Evolutionary conservation across 2,113 vertebrate species (phyloP).

Genomic region (Thryonomys swinderianus): DNA sequence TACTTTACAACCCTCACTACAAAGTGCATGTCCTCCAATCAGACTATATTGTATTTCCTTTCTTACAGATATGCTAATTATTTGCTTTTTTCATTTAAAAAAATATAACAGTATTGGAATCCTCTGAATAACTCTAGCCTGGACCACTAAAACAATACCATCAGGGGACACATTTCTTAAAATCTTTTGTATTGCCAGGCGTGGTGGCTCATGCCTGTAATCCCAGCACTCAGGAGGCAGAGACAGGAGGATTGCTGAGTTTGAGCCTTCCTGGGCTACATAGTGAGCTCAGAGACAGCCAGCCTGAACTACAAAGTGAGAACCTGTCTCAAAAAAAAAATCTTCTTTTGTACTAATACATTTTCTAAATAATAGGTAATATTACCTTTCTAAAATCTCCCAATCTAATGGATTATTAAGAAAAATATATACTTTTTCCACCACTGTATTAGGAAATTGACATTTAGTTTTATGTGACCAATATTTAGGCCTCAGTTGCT

Average conservation of each 20-base stretch:
- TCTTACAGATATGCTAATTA: not conserved
- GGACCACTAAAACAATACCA: accelerated
- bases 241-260: too few species aligned
- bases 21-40: not conserved
- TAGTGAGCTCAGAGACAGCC: too few species aligned
- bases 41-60: not conserved
- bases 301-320: too few species aligned
- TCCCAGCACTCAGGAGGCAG: too few species aligned
- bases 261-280: too few species aligned
- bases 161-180: not conserved
- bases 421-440: not conserved
- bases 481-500: not conserved
- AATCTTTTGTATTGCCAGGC: too few species aligned
- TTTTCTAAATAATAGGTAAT: not conserved
- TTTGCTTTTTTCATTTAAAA: not conserved
- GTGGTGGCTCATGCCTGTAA: too few species aligned
- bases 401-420: not conserved
- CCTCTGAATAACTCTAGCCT: not conserved
- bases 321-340: too few species aligned
- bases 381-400: not conserved
- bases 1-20: not conserved
- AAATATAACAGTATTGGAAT: not conserved
- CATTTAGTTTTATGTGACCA: not conserved
- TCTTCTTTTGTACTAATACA: not conserved
- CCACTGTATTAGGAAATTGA: not conserved